These are phyloP conservation scores for Cnemophilus loriae DNA, from an alignment of 2,113 vertebrate genomes.

Conservation along the genomic window DNA sequence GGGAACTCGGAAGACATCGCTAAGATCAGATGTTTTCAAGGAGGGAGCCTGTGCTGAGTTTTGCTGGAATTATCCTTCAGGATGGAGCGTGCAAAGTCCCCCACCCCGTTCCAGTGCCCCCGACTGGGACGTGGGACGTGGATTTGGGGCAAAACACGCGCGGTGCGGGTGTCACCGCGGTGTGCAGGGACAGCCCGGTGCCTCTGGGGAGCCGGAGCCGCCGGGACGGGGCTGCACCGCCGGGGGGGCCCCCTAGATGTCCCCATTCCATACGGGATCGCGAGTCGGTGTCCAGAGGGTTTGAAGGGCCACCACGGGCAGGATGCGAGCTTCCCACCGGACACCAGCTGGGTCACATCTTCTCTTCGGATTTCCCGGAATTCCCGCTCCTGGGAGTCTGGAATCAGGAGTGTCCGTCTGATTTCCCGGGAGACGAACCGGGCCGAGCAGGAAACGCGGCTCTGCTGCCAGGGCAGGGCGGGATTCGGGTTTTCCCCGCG, in stretches of 20 bases:
- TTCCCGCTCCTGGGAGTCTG: neutral
- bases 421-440: neutral
- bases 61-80: neutral
- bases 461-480: neutral
- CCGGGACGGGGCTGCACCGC: neutral
- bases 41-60: neutral
- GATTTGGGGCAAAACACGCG: neutral
- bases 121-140: rapidly evolving
- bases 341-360: neutral
- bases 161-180: neutral
- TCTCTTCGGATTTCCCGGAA: neutral
- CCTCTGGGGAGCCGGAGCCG: neutral
- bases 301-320: neutral
- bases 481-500: rapidly evolving
- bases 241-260: conserved; percentile 57
- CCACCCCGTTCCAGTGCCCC: neutral
- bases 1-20: neutral
- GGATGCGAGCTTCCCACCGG: neutral
- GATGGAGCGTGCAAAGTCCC: rapidly evolving
- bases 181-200: rapidly evolving
- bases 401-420: rapidly evolving
- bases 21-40: neutral
- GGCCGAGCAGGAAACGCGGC: neutral
- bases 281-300: rapidly evolving
- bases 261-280: conserved; percentile 11